These are phyloP conservation scores for Drosophila falleni DNA, from an alignment of 2,888 invertebrate genomes.

Conservation along the genomic window DNA sequence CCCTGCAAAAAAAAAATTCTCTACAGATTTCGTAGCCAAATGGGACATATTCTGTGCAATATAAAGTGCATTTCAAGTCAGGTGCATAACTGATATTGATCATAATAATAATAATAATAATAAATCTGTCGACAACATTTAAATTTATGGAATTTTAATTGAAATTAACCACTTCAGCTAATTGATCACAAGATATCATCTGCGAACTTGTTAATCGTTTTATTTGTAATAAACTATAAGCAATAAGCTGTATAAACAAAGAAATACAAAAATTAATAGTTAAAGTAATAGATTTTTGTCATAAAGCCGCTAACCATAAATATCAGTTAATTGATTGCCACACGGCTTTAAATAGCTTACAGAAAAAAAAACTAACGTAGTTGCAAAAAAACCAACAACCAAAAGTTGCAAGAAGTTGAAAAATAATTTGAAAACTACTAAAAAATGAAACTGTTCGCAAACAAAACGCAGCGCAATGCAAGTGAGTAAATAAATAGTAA, in stretches of 20 bases:
- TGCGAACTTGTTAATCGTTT: conserved; percentile 36
- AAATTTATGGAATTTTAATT: conserved; percentile 21
- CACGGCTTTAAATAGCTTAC: conserved; percentile 23
- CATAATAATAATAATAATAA: background rate
- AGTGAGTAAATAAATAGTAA: conserved; percentile 72
- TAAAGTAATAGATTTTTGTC: conserved; percentile 59
- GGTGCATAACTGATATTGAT: conserved; percentile 11
- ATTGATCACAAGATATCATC: conserved; percentile 19
- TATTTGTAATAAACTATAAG: conserved; percentile 13
- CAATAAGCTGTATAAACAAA: background rate
- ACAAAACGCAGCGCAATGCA: conserved; percentile 75
- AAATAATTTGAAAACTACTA: conserved; percentile 23
- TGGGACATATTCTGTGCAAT: conserved; percentile 18
- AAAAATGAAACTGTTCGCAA: conserved; percentile 75
- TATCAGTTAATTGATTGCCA: conserved; percentile 52
- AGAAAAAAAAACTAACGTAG: conserved; percentile 5
- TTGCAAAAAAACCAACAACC: background rate
- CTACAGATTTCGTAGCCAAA: conserved; percentile 4
- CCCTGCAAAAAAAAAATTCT: background rate
- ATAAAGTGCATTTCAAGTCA: conserved; percentile 1
- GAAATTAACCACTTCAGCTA: conserved; percentile 14
- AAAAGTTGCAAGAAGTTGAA: conserved; percentile 26
- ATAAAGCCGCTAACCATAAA: conserved; percentile 41
- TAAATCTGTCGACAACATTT: conserved; percentile 3
- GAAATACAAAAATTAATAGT: conserved; percentile 5